Evolutionary conservation across 2,888 invertebrate species (phyloP).

Genomic region (Heliconius hortense): DNA sequence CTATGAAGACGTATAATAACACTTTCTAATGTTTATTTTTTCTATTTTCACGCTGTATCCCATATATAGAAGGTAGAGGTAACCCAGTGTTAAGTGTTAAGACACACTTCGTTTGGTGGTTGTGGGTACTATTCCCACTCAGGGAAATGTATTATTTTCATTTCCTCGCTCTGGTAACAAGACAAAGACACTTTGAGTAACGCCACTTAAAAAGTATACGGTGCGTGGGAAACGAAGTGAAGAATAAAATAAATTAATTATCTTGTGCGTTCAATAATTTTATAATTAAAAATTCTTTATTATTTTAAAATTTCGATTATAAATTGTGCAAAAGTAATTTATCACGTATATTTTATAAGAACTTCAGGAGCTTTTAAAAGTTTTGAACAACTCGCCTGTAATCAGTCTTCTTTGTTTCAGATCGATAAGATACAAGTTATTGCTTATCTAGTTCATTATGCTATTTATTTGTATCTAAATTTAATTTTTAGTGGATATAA

Average conservation of each 20-base stretch:
- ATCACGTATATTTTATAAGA: not conserved
- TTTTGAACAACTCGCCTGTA: not conserved
- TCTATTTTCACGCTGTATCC: not conserved
- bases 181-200: not conserved
- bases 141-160: not conserved
- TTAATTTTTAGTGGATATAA: not conserved
- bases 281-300: too few relatives aligned
- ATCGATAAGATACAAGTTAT: conserved; percentile 12
- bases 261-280: too few relatives aligned
- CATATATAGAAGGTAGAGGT: not conserved
- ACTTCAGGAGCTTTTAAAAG: conserved; percentile 1
- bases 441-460: conserved; percentile 3
- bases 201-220: too few relatives aligned
- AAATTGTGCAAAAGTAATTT: not conserved
- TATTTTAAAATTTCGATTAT: not conserved
- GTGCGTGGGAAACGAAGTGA: not conserved
- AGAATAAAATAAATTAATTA: too few relatives aligned
- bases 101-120: not conserved
- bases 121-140: not conserved
- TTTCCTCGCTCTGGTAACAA: not conserved
- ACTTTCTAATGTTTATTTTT: not conserved
- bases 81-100: not conserved
- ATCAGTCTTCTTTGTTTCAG: conserved; percentile 15
- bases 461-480: not conserved
- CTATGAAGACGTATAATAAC: not conserved